Conservation (phyloP, 2,888 invertebrate species). For the Papilio demoleus region DNA sequence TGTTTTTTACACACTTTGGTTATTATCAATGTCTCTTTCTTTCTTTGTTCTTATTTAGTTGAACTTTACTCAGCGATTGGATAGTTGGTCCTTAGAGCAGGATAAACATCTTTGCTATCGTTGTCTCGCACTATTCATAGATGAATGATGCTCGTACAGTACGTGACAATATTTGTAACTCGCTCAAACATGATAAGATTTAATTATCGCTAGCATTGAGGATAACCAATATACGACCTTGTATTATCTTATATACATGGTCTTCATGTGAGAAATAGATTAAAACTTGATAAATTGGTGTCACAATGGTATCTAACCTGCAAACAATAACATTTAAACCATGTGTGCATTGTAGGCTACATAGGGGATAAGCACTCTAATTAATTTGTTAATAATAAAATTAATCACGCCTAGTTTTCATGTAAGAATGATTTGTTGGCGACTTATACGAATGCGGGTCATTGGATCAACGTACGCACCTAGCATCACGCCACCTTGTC, state of each 20-base stretch:
- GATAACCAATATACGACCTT: constrained; percentile 9
- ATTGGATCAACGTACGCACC: constrained; percentile 66
- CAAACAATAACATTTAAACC: no score
- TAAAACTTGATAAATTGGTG: no score
- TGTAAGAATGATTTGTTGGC: constrained; percentile 19
- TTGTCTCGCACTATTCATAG: background rate
- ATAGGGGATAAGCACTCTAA: no score
- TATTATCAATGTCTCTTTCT: no score
- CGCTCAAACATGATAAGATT: background rate
- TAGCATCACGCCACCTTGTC: constrained; percentile 71
- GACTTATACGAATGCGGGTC: constrained; percentile 61
- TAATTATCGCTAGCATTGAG: constrained; percentile 21
- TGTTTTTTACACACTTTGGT: no score
- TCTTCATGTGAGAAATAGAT: background rate
- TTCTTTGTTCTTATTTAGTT: no score
- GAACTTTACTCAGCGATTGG: background rate
- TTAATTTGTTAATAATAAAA: background rate
- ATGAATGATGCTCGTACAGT: background rate
- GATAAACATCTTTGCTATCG: background rate
- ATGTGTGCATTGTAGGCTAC: no score
- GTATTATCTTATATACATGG: background rate
- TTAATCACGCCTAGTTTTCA: background rate
- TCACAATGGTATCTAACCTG: no score
- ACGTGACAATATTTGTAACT: constrained; percentile 8
- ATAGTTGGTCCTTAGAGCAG: background rate